phyloP scores from a whole-genome alignment of 2,888 invertebrate genomes.

The Coenonympha glycerion region DNA sequence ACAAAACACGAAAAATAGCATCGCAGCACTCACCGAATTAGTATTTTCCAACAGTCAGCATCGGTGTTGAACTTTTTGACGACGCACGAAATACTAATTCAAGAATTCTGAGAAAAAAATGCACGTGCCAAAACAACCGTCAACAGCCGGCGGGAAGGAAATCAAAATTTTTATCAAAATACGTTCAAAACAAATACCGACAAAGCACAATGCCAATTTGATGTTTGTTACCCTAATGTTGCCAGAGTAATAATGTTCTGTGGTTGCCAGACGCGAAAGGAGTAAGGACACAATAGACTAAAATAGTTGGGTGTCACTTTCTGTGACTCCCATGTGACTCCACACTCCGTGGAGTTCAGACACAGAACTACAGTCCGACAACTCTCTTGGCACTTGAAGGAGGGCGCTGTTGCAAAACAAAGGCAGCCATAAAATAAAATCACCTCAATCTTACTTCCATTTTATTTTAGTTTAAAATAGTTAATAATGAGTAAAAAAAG shows the following conservation, averaged over 20 bases:
- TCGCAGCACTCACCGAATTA: conserved; percentile 59
- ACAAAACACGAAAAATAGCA: conserved; percentile 35
- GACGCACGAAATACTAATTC: conserved; percentile 15
- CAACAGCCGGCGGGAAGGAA: conserved; percentile 70
- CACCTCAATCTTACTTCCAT: too few relatives aligned
- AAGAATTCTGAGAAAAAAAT: conserved; percentile 48
- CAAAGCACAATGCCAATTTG: conserved; percentile 9
- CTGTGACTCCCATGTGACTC: too few relatives aligned
- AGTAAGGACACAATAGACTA: neutral
- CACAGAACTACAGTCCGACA: too few relatives aligned
- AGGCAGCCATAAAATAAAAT: too few relatives aligned
- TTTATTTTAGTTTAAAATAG: too few relatives aligned
- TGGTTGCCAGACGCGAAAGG: too few relatives aligned
- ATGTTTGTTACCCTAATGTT: neutral
- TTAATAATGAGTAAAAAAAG: too few relatives aligned
- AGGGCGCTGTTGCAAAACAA: too few relatives aligned
- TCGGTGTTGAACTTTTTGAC: conserved; percentile 49
- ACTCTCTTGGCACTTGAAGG: too few relatives aligned
- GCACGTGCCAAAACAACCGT: conserved; percentile 73
- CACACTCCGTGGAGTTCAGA: too few relatives aligned
- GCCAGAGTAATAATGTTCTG: too few relatives aligned
- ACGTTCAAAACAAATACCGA: conserved; percentile 18
- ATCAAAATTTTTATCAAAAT: conserved; percentile 45
- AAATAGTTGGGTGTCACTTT: too few relatives aligned
- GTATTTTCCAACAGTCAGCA: conserved; percentile 61